Evolutionary conservation across 2,888 invertebrate species (phyloP), one percentile per base, ranked within the genome.

Genomic region (Eudemis profundana): DNA sequence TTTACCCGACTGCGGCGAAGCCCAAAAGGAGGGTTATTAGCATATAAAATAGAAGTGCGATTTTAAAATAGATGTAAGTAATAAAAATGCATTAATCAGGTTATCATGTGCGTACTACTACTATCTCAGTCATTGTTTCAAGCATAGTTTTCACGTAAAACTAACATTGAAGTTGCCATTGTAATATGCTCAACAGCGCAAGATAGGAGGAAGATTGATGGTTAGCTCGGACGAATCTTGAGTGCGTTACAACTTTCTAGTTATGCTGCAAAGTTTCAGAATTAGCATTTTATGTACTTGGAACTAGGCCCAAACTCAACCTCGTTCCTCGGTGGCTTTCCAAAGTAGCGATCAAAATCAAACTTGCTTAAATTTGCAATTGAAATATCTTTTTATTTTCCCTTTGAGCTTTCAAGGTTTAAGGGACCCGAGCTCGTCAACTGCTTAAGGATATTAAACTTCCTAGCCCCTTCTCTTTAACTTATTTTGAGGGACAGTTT

Each of bases 301-400:
- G 70, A 76, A 78, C 72, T 74, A 74, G 69, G 70, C 71, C 71
- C 63, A 68, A 69, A 61, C 67, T 66, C 75, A 71, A 75, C 71
- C 77, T 77, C 79, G 79, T 81, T 79, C 75, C 75, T 73, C 77
- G 71, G 76, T 74, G 78, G 72, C 75, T 75, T 75, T 74, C 74
- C 77, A 68, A 78, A 83, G 81, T 77, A 80, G 77, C 84, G 80
- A 84, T 85, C 84, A 81, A 83, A 84, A 84, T 82, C 81, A 83
- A 86, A 85, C 81, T 83, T 83, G 76, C 71, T 72, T 75, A 75
- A 82, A 81, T 83, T 84, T 83, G 82, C 83, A 83, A 83, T 81
- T 83, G 83, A 78, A 87, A 87, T 87, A 78, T 78, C 79, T 84
- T 86, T 86, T 85, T 86, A 86, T 86, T 85, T 84, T 78, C 81